Evolutionary conservation across 2,797 vertebrate species (phyloP).

Genomic region (Lithobates pipiens): DNA sequence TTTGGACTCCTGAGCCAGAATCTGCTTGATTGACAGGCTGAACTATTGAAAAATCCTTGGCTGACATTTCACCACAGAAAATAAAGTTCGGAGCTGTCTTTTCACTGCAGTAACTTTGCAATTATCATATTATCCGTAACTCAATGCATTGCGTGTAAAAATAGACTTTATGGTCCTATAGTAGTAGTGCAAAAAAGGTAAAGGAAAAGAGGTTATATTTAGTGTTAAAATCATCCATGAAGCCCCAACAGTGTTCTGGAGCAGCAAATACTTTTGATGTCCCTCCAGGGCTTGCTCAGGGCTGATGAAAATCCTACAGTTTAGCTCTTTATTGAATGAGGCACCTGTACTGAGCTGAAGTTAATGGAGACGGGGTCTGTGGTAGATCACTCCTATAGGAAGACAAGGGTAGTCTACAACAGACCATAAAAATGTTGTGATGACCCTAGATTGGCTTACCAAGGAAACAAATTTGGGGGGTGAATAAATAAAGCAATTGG

Average conservation of each 20-base stretch:
- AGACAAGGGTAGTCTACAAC: background rate
- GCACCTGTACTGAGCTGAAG: no score
- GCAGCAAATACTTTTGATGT: no score
- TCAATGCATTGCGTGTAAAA: background rate
- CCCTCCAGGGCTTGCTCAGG: no score
- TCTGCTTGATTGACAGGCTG: conserved; percentile 17
- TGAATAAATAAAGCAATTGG: no score
- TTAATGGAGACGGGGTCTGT: background rate
- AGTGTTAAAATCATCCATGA: background rate
- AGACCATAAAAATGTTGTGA: background rate
- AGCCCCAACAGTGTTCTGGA: background rate
- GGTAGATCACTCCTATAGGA: no score
- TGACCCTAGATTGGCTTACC: background rate
- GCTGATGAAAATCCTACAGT: no score
- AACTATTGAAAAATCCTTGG: conserved; percentile 6
- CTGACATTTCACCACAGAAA: conserved; percentile 37
- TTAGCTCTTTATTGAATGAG: background rate
- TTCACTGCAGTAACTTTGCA: conserved; percentile 5
- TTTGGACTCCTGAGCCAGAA: conserved; percentile 20
- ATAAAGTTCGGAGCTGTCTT: conserved; percentile 22
- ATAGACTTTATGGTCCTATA: background rate
- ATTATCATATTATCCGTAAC: background rate
- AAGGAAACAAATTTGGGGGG: no score
- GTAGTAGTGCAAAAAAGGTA: background rate
- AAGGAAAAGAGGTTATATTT: background rate